phyloP scores from a whole-genome alignment of 2,113 vertebrate genomes.

The Chunga burmeisteri region DNA sequence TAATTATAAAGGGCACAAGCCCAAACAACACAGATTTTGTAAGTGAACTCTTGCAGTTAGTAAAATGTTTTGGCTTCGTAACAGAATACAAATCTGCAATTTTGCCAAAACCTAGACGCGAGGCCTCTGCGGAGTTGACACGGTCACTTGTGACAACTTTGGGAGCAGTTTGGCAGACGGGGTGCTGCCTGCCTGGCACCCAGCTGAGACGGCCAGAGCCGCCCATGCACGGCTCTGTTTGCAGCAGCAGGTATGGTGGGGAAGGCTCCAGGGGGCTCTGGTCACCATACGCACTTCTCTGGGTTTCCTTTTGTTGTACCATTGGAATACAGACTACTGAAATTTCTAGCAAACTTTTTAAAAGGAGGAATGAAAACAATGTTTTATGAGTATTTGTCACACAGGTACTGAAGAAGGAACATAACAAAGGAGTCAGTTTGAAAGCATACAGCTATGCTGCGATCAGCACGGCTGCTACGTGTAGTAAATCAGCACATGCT shows the following conservation, averaged over 20 bases:
- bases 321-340: background rate
- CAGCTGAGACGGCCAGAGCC: background rate
- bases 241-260: rapidly evolving
- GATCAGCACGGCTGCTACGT: rapidly evolving
- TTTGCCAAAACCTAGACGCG: background rate
- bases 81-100: background rate
- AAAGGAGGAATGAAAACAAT: background rate
- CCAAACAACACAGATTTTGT: background rate
- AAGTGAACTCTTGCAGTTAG: background rate
- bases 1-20: background rate
- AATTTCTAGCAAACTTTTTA: background rate
- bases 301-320: background rate
- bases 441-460: background rate
- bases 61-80: background rate
- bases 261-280: background rate
- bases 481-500: background rate
- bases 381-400: background rate
- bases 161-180: background rate
- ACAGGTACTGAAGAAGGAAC: background rate
- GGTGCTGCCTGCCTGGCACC: background rate
- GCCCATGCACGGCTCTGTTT: background rate
- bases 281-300: rapidly evolving
- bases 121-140: background rate
- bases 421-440: background rate
- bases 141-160: background rate